A percentile compares a stretch with the other conserved stretches of the same genome.
Conservation (phyloP, 2,113 vertebrate genomes). For the Pluvialis apricaria region DNA sequence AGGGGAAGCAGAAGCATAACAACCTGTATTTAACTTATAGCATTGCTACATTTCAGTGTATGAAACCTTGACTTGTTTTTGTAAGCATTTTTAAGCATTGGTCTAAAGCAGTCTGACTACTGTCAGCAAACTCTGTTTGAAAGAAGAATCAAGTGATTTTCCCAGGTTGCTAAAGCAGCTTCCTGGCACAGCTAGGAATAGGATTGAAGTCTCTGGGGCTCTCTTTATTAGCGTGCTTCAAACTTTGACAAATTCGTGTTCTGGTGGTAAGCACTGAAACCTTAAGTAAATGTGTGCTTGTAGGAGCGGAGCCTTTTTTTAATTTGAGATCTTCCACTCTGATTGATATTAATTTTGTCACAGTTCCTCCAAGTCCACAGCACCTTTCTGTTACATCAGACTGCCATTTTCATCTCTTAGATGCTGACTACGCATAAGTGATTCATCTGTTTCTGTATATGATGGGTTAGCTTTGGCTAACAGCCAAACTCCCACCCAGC, state of each 20-base stretch:
- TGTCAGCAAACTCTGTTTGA: not conserved
- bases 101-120: not conserved
- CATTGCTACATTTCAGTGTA: not conserved
- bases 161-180: not conserved
- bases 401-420: not conserved
- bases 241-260: not conserved
- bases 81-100: not conserved
- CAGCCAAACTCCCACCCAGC: not conserved
- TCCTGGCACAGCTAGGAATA: not conserved
- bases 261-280: not conserved
- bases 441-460: not conserved
- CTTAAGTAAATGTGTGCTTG: not conserved
- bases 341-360: not conserved
- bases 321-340: not conserved
- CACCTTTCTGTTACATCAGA: not conserved
- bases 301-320: not conserved
- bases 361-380: not conserved
- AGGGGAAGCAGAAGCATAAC: not conserved
- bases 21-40: not conserved
- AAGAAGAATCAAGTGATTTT: not conserved
- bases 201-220: not conserved
- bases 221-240: not conserved
- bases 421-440: not conserved
- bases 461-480: not conserved
- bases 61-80: not conserved